Evolutionary conservation across 2,797 vertebrate species (phyloP).

Genomic region (Lacerta viridis): DNA sequence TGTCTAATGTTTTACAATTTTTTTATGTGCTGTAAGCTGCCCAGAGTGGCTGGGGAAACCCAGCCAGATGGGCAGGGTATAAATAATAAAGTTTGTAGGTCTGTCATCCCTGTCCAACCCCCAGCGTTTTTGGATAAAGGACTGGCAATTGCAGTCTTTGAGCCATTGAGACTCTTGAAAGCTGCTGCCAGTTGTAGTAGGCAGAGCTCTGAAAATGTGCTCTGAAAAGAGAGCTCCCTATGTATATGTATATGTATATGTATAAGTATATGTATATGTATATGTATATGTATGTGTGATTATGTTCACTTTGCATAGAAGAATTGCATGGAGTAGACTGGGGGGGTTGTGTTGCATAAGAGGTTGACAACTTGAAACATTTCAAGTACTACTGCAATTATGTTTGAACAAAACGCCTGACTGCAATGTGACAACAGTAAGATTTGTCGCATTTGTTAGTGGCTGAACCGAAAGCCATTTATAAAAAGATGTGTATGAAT

Average conservation of each 20-base stretch:
- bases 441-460: not conserved
- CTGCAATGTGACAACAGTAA: not conserved
- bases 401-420: slow-evolving; percentile 4
- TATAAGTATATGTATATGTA: not conserved
- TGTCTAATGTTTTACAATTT: too few species aligned
- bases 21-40: too few species aligned
- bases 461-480: not conserved
- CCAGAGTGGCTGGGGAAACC: too few species aligned
- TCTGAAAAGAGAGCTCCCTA: too few species aligned
- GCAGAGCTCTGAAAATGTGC: too few species aligned
- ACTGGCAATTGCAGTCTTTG: not conserved
- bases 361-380: not conserved
- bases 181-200: not conserved
- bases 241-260: not conserved
- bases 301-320: not conserved
- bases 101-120: not conserved
- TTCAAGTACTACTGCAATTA: not conserved
- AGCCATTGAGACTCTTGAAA: not conserved
- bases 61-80: too few species aligned
- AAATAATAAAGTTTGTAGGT: too few species aligned
- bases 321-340: slow-evolving; percentile 7
- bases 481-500: not conserved
- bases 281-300: too few species aligned
- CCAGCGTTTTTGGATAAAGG: not conserved
- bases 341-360: not conserved